Conservation (phyloP, 2,113 vertebrate species). For the Tachysurus vachellii region DNA sequence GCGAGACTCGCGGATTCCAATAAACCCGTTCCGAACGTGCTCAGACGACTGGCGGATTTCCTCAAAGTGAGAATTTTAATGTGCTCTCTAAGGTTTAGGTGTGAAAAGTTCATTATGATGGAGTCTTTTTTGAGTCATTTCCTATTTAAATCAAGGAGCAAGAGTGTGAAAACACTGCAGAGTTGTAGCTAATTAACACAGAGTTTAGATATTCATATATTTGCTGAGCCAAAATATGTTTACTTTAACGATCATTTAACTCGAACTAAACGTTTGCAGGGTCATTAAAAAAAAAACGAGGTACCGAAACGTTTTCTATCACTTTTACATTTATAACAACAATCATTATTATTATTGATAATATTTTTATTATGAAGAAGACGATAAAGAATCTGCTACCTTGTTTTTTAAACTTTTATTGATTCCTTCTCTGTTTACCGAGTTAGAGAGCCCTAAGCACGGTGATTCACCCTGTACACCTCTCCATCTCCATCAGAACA, state of each 20-base stretch:
- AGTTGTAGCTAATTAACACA: conserved; percentile 16
- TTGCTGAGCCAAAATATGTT: conserved; percentile 1
- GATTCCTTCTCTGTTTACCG: too few relatives aligned
- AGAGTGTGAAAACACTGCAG: conserved; percentile 1
- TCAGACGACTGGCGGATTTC: conserved; percentile 7
- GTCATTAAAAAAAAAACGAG: background rate
- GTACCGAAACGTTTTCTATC: background rate
- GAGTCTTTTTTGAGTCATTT: background rate
- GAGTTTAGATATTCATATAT: background rate
- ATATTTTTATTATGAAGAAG: background rate
- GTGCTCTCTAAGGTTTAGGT: background rate
- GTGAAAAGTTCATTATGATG: conserved; percentile 4
- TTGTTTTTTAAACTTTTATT: too few relatives aligned
- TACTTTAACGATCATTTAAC: background rate
- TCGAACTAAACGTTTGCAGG: background rate
- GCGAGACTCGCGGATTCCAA: background rate
- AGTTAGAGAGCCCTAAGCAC: background rate
- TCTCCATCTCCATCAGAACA: background rate
- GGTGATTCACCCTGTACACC: background rate
- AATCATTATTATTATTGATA: too few relatives aligned
- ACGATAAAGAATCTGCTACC: background rate
- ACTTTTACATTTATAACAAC: too few relatives aligned
- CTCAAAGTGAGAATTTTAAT: conserved; percentile 15
- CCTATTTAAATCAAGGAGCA: conserved; percentile 14
- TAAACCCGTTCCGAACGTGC: background rate